Evolutionary conservation across 2,888 invertebrate species (phyloP), one percentile per base, ranked within the genome.

Genomic region (Drosophila acutilabella): DNA sequence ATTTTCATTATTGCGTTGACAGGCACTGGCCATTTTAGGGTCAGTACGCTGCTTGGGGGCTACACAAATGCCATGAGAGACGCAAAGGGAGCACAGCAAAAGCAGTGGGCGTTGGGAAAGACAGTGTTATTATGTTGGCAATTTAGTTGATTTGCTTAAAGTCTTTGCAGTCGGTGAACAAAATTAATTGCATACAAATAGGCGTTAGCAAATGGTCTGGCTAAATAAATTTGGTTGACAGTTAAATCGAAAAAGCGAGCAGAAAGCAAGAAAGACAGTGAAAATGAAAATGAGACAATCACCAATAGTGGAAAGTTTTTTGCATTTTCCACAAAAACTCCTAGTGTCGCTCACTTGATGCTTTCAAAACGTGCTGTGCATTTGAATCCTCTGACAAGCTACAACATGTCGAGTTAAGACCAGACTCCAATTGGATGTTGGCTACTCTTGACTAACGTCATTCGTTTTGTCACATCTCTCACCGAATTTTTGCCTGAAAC

Each of bases 121-220:
- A 42, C 13, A 16, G n/a, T 44, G 53, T 60, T 67, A 64, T 72
- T 73, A 72, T 53, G 62, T 58, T 73, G 56, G 67, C 68, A 72
- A 84, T 84, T 81, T 70, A 66, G 70, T 71, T 75, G 47, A 87
- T 81, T 86, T 74, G 64, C 71, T 62, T 71, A 65, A 81, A 75
- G 56, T 70, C 60, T 64, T 76, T 68, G 71, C 52, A 53, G 44
- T 8, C 61, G 61, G 38, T 54, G 61, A 67, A 64, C 64, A 67
- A 71, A 81, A 84, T 78, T 86, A 84, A 84, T 88, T 86, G 87
- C 84, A 76, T 78, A 88, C 78, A 84, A 86, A 84, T 80, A 78
- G 78, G 73, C 71, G 59, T 66, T 48, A 53, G 67, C 69, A 64
- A 50, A 66, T 79, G 60, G 47, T 38, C 23, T 30, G 20, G 30